Evolutionary conservation across 2,888 invertebrate species (phyloP), one percentile per base, ranked within the genome.

Genomic region (Agrotis clavis): DNA sequence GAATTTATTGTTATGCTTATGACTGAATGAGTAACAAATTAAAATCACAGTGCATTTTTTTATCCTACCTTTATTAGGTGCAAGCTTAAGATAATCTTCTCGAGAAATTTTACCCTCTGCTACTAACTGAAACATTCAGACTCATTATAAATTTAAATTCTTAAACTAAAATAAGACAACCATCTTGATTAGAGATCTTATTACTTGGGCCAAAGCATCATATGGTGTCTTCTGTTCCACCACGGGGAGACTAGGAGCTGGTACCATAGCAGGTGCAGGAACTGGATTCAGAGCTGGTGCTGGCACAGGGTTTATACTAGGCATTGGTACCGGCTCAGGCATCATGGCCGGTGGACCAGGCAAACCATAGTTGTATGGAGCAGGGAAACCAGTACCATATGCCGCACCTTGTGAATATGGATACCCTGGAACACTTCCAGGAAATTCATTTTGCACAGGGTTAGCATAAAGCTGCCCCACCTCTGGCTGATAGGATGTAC

Each of bases 161-260:
- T 61, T 41, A 70, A 56, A 67, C 62, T 25, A 74, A 73, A 56
- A 62, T 64, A 41, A 59, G 11, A 67, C n/a, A 57, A 62, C 18
- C 25, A 25, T 68, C 61, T 56, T 41, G 45, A 53, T 51, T 50
- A 57, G 67, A 82, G 83, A 69, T 68, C 84, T 90, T 90, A 84
- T 94, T 95, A 96, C 96, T 94, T 95, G 93, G 81, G 95, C 95
- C 72, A 96, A 87, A 56, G 95, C 94, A 90, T 96, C 95, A 87
- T 89, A 91, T 9, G 94, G 92, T 71, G 90, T 87, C 74, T 81
- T 77, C 54, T 81, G 68, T 25, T 86, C 87, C 51, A 73, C 48
- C n/a, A 78, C 57, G 6, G 78, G 25, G 16, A 74, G 62, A 53
- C 72, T 57, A 51, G 86, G 74, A 18, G 90, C 85, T 67, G 89